A percentile compares a stretch with the other conserved stretches of the same genome.
phyloP scores from a whole-genome alignment of 2,113 vertebrate species.

The Centropristis striata region DNA sequence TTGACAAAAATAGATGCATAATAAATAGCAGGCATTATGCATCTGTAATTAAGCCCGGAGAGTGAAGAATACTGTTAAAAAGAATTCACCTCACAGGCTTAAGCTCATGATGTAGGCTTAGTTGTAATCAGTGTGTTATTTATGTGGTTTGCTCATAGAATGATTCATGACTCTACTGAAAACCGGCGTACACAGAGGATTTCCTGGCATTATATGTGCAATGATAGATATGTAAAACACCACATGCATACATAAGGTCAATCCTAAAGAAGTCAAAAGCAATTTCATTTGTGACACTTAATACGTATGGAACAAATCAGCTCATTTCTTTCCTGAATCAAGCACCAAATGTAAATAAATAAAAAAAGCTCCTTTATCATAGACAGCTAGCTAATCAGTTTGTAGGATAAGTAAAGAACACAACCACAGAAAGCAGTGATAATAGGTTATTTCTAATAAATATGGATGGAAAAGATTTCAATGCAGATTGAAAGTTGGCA shows the following conservation, averaged over 20 bases:
- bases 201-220: conserved; percentile 10
- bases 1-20: conserved; percentile 44
- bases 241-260: background rate
- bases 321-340: no score
- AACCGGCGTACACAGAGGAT: conserved; percentile 4
- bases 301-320: background rate
- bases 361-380: no score
- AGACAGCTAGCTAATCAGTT: no score
- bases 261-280: background rate
- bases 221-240: conserved; percentile 15
- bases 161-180: conserved; percentile 10
- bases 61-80: conserved; percentile 39
- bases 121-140: conserved; percentile 38
- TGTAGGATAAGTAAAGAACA: no score
- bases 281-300: background rate
- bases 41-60: conserved; percentile 32
- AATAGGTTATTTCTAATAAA: no score
- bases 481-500: no score
- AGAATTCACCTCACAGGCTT: conserved; percentile 18
- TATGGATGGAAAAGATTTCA: no score
- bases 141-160: conserved; percentile 1
- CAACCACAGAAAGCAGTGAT: no score
- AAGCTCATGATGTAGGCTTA: conserved; percentile 18
- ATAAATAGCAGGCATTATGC: conserved; percentile 32
- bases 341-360: background rate